These are phyloP conservation scores for Hartigia nigra DNA, from an alignment of 2,888 invertebrate species.

Conservation along the genomic window DNA sequence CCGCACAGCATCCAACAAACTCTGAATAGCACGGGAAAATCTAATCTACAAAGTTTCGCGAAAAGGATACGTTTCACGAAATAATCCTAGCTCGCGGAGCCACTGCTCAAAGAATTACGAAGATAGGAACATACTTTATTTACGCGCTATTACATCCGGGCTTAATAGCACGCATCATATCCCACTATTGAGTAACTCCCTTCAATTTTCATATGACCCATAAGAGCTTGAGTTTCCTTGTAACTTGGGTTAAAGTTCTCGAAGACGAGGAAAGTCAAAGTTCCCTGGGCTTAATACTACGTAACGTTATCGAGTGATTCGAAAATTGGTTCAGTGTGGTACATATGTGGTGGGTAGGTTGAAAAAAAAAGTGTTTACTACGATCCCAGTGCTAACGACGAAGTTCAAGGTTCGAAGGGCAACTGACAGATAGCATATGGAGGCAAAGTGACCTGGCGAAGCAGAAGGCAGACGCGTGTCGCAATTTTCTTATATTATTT, in stretches of 20 bases:
- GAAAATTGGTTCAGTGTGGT: background rate
- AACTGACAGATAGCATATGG: background rate
- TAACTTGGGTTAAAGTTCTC: background rate
- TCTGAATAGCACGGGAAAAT: background rate
- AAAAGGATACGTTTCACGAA: slow-evolving; percentile 10
- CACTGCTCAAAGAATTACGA: slow-evolving; percentile 26
- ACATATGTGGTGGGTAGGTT: background rate
- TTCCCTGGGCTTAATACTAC: no score
- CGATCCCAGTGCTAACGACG: background rate
- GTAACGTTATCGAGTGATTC: background rate
- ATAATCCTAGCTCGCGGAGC: slow-evolving; percentile 15
- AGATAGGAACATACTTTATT: slow-evolving; percentile 37
- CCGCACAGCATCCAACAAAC: background rate
- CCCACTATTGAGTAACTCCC: background rate
- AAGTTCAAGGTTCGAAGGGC: background rate
- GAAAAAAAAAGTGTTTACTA: background rate
- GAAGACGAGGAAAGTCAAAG: background rate
- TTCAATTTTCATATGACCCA: background rate
- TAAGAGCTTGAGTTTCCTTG: background rate
- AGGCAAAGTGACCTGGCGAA: background rate
- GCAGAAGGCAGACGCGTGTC: background rate
- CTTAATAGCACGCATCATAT: slow-evolving; percentile 28
- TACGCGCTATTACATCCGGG: slow-evolving; percentile 41
- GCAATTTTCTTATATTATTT: slow-evolving; percentile 23
- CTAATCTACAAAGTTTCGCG: background rate